Base-by-base conservation (phyloP, 2,797 vertebrate genomes). In the Bradypodion ventrale region DNA sequence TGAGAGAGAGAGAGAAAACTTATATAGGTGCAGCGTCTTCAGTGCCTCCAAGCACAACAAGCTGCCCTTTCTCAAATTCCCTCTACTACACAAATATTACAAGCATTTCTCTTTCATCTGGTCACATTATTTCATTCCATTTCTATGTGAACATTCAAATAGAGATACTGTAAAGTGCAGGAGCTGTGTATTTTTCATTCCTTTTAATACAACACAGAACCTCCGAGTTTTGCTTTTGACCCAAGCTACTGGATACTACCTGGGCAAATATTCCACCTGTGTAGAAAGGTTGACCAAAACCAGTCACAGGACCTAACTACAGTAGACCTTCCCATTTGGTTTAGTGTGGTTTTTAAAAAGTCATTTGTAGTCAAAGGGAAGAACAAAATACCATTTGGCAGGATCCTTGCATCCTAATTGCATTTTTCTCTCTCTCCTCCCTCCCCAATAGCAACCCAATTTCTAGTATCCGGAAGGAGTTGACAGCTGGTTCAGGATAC, bases 231-330 rank as follows among this genome's bases (percentile, higher is more conserved):
- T n/a, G n/a, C n/a, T n/a, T n/a, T n/a, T 32, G 56, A 37, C 46
- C 76, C 7, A 0, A 76, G 85, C 90, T 94, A 92, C 93, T 92
- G 95, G 94, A 89, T 94, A 95, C 83, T 89, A 77, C n/a, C 68
- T 82, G 70, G 1, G 40, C 87, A 23, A 87, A 87, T 83, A 35
- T 60, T 92, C 78, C 13, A n/a, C 16, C n/a, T n/a, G n/a, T n/a
- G n/a, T n/a, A n/a, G n/a, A n/a, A n/a, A n/a, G n/a, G n/a, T n/a
- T n/a, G n/a, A n/a, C n/a, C n/a, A n/a, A n/a, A n/a, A n/a, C n/a
- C n/a, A n/a, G n/a, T n/a, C n/a, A n/a, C n/a, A n/a, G n/a, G n/a
- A n/a, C n/a, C n/a, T n/a, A n/a, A n/a, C n/a, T n/a, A n/a, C n/a
- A n/a, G n/a, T n/a, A n/a, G n/a, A n/a, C n/a, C n/a, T n/a, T n/a